These are phyloP conservation scores for Otis tarda DNA, from an alignment of 2,113 vertebrate genomes.

Conservation along the genomic window DNA sequence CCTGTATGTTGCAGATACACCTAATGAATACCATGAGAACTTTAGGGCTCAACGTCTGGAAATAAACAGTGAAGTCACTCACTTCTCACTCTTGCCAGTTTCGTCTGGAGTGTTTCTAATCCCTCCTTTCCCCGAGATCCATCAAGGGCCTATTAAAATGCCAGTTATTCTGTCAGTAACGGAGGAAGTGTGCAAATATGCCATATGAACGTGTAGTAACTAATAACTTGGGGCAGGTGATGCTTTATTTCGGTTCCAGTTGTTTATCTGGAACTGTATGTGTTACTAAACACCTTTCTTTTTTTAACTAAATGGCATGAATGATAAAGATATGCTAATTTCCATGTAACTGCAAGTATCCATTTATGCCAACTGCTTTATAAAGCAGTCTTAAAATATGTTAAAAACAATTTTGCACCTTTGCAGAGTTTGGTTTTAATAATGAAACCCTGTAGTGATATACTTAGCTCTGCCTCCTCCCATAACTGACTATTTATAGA, in stretches of 20 bases:
- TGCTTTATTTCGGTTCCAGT: conserved; percentile 6
- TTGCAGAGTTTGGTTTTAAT: background rate
- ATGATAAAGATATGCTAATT: background rate
- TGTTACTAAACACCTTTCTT: background rate
- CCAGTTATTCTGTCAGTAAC: background rate
- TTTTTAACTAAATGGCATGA: background rate
- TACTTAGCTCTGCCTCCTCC: background rate
- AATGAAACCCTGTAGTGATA: background rate
- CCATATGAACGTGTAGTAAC: background rate
- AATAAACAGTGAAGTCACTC: background rate
- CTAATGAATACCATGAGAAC: background rate
- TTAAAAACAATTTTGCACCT: background rate
- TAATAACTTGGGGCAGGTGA: background rate
- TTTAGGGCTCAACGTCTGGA: background rate
- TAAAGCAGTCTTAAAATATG: background rate
- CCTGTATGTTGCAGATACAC: background rate
- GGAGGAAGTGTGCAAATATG: background rate
- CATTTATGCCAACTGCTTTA: background rate
- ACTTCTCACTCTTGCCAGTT: background rate
- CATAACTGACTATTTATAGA: background rate
- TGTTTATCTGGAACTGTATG: background rate
- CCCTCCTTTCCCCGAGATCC: background rate
- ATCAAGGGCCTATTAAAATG: background rate
- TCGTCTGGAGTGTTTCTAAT: background rate
- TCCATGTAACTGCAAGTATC: background rate